phyloP scores from a whole-genome alignment of 2,888 invertebrate species.

The Tyria jacobaeae region DNA sequence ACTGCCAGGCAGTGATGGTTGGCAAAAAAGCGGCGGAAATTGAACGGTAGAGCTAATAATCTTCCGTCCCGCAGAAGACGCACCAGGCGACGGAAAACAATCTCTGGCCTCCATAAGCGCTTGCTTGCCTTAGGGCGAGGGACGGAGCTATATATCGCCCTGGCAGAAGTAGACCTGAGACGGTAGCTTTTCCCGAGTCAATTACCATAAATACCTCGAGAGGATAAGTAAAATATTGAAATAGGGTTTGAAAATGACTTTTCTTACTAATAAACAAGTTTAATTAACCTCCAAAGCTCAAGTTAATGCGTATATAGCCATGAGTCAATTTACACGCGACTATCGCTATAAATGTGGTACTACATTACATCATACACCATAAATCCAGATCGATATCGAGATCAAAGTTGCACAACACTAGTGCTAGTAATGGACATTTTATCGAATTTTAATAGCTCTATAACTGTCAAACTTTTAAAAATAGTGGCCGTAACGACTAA shows the following conservation, averaged over 20 bases:
- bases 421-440: constrained; percentile 23
- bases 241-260: neutral
- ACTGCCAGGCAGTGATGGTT: too few species aligned
- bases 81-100: too few species aligned
- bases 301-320: constrained; percentile 15
- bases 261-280: constrained; percentile 13
- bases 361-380: constrained; percentile 33
- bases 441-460: constrained; percentile 34
- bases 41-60: too few species aligned
- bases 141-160: too few species aligned
- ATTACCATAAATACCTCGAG: neutral
- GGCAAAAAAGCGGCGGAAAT: too few species aligned
- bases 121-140: too few species aligned
- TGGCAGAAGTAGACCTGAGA: too few species aligned
- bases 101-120: too few species aligned
- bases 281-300: constrained; percentile 18
- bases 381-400: constrained; percentile 33
- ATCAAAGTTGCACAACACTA: constrained; percentile 39
- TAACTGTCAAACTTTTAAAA: constrained; percentile 25
- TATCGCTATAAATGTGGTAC: constrained; percentile 27
- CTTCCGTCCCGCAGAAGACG: too few species aligned
- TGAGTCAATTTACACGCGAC: constrained; percentile 24
- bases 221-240: neutral
- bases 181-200: too few species aligned
- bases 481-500: constrained; percentile 5